Percentiles rank a stretch among this genome's conserved stretches.
Evolutionary conservation across 2,113 vertebrate species (phyloP).

Genomic region (Actenoides lindsayi): DNA sequence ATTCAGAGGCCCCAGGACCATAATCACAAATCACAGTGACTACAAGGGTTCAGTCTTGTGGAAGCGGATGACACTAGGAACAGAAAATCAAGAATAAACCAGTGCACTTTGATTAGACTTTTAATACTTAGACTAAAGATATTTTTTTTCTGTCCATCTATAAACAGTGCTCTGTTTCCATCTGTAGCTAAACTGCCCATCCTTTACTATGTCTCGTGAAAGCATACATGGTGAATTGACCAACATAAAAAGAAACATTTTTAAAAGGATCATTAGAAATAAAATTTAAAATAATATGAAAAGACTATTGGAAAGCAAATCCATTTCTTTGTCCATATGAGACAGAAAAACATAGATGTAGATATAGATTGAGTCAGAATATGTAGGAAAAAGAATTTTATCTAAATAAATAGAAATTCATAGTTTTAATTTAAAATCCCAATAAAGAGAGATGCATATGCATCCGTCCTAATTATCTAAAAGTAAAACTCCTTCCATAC

Average conservation of each 20-base stretch:
- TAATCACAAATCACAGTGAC: background rate
- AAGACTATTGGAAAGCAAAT: background rate
- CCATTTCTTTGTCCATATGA: background rate
- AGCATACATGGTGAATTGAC: background rate
- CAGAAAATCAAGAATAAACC: background rate
- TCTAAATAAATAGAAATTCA: background rate
- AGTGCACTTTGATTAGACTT: background rate
- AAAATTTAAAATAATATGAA: background rate
- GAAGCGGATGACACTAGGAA: background rate
- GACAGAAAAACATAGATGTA: background rate
- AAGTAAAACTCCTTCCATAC: background rate
- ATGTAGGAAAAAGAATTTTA: background rate
- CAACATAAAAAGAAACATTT: background rate
- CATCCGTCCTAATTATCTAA: background rate
- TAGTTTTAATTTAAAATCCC: background rate
- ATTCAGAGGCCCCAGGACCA: background rate
- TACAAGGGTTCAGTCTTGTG: rapidly evolving
- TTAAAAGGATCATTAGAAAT: background rate
- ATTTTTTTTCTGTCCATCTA: background rate
- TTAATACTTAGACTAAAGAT: background rate
- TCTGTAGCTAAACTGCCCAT: background rate
- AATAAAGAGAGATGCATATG: background rate
- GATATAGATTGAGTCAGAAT: background rate
- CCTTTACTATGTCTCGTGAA: background rate
- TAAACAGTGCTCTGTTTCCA: background rate